Evolutionary conservation across 1,140 invertebrate species (phyloP).

Genomic region (Daktulosphaira vitifoliae): DNA sequence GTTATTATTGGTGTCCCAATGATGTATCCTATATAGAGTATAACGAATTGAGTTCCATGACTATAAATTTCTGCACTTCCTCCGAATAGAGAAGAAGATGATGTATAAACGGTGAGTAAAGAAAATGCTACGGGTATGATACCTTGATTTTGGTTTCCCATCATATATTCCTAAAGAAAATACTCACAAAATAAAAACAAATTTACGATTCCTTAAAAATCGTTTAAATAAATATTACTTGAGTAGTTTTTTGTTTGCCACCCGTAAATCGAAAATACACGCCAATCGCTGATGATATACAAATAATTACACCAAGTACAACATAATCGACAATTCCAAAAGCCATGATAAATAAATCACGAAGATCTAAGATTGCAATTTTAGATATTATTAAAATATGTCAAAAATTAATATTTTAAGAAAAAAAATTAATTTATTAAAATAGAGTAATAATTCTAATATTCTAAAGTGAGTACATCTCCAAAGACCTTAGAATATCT

Average conservation of each 20-base stretch:
- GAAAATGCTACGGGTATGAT: constrained; percentile 72
- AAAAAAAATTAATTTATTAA: too few species aligned
- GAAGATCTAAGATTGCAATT: too few species aligned
- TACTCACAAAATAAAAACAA: neutral
- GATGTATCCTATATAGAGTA: constrained; percentile 72
- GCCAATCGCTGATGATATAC: constrained; percentile 62
- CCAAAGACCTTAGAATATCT: too few species aligned
- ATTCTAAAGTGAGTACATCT: too few species aligned
- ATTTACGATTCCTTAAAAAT: neutral
- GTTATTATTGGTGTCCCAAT: constrained; percentile 70
- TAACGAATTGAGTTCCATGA: constrained; percentile 71
- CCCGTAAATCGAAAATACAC: constrained; percentile 77
- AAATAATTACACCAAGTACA: constrained; percentile 53
- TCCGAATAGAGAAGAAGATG: constrained; percentile 83
- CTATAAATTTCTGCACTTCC: constrained; percentile 77
- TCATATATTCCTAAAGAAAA: constrained; percentile 63
- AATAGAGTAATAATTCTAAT: too few species aligned
- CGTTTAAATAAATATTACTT: constrained; percentile 46
- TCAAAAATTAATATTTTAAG: too few species aligned
- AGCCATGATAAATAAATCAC: too few species aligned
- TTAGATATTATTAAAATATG: too few species aligned
- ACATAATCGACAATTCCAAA: constrained; percentile 50
- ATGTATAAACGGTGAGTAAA: constrained; percentile 90
- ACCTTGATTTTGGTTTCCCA: constrained; percentile 68
- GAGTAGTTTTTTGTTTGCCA: constrained; percentile 72